Evolutionary conservation across 1,140 invertebrate genomes (phyloP), one percentile per base, ranked within the genome.

Genomic region (Drosophila parabipectinata): DNA sequence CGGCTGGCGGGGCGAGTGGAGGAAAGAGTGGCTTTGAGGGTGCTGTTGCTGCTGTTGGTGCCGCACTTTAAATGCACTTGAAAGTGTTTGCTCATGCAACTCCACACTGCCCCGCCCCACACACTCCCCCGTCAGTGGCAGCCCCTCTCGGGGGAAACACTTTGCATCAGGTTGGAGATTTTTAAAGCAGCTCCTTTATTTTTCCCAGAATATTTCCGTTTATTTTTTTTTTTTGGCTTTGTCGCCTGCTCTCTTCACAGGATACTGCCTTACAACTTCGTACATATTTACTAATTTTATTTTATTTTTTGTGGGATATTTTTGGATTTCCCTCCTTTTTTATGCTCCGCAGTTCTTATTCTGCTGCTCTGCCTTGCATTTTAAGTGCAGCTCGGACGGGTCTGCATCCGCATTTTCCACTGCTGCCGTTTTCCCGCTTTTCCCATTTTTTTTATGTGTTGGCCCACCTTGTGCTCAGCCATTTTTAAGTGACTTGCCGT

Each of bases 401-500:
- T 73, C 55, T 53, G 63, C 41, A 44, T 73, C 55, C 53, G 63
- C 48, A 44, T 30, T 68, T 51, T 24, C 34, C 41, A 50, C 26
- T 28, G 28, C 62, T 10, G 52, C 30, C 34, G 4, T 37, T 67
- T 52, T 53, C 21, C 26, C 39, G 32, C 30, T 32, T 34, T 68
- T 9, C 37, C 30, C 2, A 10, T 12, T 12, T 44, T 14, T 44
- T 44, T 14, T 44, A 44, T 64, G 75, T 58, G 24, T 53, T 45
- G 72, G 12, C 52, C 28, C 56, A 75, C 82, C 82, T 85, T 71
- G 66, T 56, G 45, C 77, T 72, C 41, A 77, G 69, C 77, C 77
- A 78, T 87, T 87, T 87, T 87, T 87, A 87, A 88, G 82, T 88
- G 83, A 85, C 82, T 87, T 81, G 82, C 82, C 52, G 82, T 61